Percentiles rank a stretch among this genome's conserved stretches.
These are phyloP conservation scores for Cebidichthys violaceus DNA, from an alignment of 2,113 vertebrate genomes.

Conservation along the genomic window DNA sequence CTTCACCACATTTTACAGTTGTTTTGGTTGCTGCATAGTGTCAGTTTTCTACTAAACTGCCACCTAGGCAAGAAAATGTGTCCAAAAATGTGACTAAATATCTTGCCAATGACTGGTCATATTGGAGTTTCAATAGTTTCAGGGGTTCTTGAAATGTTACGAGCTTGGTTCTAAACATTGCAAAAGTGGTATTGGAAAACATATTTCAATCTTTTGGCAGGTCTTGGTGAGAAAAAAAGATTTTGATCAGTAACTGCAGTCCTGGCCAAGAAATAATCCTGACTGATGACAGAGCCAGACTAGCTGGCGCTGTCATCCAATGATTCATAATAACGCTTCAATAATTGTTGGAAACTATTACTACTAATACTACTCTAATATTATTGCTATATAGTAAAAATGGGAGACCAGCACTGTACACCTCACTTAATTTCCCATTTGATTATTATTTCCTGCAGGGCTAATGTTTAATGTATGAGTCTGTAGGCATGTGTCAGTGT, in stretches of 20 bases:
- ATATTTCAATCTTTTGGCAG: neutral
- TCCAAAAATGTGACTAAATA: neutral
- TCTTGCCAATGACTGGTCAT: neutral
- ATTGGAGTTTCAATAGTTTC: neutral
- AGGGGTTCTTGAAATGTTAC: neutral
- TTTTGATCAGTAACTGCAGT: neutral
- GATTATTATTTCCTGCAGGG: conserved; percentile 46
- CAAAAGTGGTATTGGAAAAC: neutral
- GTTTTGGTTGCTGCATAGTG: neutral
- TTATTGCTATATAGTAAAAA: neutral
- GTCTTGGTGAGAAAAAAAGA: neutral
- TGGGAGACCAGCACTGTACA: conserved; percentile 13
- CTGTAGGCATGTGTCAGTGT: conserved; percentile 36
- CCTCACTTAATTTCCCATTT: conserved; percentile 29
- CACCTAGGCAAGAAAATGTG: neutral
- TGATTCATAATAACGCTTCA: no score
- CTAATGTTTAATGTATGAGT: conserved; percentile 59
- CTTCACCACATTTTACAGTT: conserved; percentile 24
- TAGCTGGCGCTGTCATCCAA: no score
- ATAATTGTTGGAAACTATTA: neutral
- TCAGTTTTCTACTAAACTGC: neutral
- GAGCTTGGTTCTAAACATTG: neutral
- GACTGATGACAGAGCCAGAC: neutral
- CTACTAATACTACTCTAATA: neutral
- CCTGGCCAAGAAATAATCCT: neutral